phyloP scores from a whole-genome alignment of 37 sponge, comb jelly and placozoan species.

The Lycopodina hypogea region DNA sequence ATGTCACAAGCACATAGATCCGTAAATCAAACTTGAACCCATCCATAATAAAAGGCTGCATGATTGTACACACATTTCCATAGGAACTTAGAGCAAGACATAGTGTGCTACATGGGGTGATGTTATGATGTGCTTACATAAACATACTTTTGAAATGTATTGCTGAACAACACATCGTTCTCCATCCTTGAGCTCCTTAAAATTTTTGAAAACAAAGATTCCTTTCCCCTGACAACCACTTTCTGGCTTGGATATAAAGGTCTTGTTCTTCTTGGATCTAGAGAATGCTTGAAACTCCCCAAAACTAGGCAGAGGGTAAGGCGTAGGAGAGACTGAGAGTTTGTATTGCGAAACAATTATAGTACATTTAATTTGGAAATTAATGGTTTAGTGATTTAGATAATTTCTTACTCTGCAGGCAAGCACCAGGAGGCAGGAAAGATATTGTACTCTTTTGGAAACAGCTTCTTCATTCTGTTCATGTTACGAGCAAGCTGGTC shows the following conservation, averaged over 20 bases:
- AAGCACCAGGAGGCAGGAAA: conserved; percentile 94
- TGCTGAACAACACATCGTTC: conserved; percentile 93
- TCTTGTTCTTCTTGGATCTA: conserved; percentile 81
- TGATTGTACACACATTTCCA: background rate
- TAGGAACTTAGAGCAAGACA: background rate
- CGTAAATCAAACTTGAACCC: conserved; percentile 96
- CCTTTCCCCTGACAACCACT: conserved; percentile 96
- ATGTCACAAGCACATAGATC: conserved; percentile 94
- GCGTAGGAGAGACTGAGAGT: background rate
- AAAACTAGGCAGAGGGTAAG: conserved; percentile 39
- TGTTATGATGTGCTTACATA: background rate
- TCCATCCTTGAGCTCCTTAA: conserved; percentile 82
- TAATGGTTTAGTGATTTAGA: background rate
- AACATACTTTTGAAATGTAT: conserved; percentile 83
- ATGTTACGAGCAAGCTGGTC: conserved; percentile 94
- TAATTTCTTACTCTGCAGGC: conserved; percentile 91
- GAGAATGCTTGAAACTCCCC: conserved; percentile 88
- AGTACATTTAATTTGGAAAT: background rate
- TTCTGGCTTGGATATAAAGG: conserved; percentile 95
- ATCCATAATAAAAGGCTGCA: conserved; percentile 92
- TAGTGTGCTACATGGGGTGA: too few relatives aligned
- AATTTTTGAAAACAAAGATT: conserved; percentile 82
- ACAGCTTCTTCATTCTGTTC: conserved; percentile 89
- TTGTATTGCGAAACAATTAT: too few relatives aligned
- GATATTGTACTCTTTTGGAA: conserved; percentile 94